Evolutionary conservation across 2,113 vertebrate species (phyloP).

Genomic region (Patagioenas fasciata): DNA sequence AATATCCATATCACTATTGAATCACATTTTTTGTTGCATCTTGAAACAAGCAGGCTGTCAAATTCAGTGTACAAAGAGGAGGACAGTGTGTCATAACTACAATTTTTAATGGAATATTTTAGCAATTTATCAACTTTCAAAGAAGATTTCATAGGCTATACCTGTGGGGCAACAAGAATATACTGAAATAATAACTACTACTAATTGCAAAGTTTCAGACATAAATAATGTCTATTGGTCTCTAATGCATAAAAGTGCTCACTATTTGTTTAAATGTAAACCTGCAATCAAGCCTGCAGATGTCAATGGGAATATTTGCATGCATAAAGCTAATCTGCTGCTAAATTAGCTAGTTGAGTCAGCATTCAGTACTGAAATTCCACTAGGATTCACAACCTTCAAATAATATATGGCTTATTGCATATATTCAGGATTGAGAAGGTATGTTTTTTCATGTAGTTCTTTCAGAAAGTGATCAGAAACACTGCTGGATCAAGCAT

Average conservation of each 20-base stretch:
- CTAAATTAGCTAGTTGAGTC: constrained; percentile 3
- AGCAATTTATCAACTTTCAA: background rate
- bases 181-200: background rate
- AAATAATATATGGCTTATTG: background rate
- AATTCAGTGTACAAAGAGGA: background rate
- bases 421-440: background rate
- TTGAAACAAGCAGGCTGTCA: background rate
- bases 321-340: background rate
- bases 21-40: background rate
- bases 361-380: background rate
- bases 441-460: background rate
- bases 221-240: background rate
- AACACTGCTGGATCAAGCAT: background rate
- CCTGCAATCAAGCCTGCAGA: background rate
- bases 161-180: background rate
- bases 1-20: background rate
- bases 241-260: background rate
- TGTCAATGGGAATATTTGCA: background rate
- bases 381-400: background rate
- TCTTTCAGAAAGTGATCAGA: background rate
- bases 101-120: background rate
- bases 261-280: constrained; percentile 14
- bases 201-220: background rate
- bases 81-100: background rate
- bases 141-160: background rate